Evolutionary conservation across 2,113 vertebrate species (phyloP), one percentile per base, ranked within the genome.

Genomic region (Zapornia atra): DNA sequence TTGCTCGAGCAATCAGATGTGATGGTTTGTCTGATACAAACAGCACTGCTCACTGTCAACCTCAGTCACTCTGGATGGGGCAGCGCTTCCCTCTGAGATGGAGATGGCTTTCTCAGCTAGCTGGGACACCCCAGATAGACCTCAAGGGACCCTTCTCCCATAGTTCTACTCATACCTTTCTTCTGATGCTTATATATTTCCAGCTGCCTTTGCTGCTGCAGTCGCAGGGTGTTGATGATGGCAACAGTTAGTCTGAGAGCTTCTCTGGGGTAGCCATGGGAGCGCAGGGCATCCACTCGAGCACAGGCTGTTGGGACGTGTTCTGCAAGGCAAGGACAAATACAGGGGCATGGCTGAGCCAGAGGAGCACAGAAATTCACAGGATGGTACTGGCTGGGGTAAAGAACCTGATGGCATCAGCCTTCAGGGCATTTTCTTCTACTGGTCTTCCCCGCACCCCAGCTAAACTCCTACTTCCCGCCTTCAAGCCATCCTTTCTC

Each of bases 161-260:
- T 2, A 54, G 40, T 12, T 65, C 68, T 80, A 79, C 38, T 71
- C 86, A 18, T 98, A 99, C 99, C 99, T 99, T 99, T 99, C 97
- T 99, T 99, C 97, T 99, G 99, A 97, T 99, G 99, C 95, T 99
- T 99, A 98, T 99, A 99, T 95, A 99, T 99, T 96, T 99, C 99
- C 98, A 99, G 98, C 88, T 99, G 99, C 64, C 99, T 98, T 86
- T 99, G 99, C 95, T 99, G 99, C 89, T 99, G 99, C 72, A 99
- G 98, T 65, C 99, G 98, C 78, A 99, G 98, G 8, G 99, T 99
- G 97, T 99, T 99, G 97, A 99, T 99, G 94, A 99, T 99, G 95
- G 99, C 99, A 33, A 99, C 99, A 0, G 99, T 99, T 76, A 99
- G 96, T n/a, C 99, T 98, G 87, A 99, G 98, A 50, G 99, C 99